Conservation (phyloP, 2,888 invertebrate genomes). For the Lumbricus terrestris region DNA sequence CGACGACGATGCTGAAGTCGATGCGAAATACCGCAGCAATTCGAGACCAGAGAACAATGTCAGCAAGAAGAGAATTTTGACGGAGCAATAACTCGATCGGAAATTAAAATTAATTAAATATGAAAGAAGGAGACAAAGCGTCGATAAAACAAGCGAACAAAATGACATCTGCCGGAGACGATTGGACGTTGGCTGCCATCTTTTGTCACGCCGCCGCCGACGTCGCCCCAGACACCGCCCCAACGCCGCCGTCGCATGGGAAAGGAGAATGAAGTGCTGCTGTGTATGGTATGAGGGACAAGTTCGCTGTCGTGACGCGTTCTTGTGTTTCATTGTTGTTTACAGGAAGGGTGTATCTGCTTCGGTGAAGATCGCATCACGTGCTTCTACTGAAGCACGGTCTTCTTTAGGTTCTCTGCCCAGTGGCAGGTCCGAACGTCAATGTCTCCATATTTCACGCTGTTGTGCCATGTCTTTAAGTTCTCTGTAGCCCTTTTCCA, state of each 20-base stretch:
- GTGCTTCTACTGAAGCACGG: not conserved
- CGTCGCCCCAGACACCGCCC: no score
- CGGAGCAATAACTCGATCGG: not conserved
- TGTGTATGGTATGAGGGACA: not conserved
- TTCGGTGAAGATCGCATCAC: not conserved
- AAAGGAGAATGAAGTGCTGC: not conserved
- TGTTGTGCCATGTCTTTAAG: no score
- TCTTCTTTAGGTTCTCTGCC: no score
- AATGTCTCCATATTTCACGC: no score
- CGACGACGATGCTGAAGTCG: not conserved
- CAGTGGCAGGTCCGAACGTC: no score
- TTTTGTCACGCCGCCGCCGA: not conserved
- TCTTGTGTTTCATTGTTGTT: not conserved
- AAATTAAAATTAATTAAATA: slow-evolving; percentile 3
- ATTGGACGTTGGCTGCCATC: not conserved
- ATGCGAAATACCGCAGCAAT: not conserved
- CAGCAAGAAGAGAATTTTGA: not conserved
- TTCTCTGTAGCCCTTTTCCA: no score
- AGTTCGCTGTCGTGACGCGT: not conserved
- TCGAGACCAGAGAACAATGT: not conserved
- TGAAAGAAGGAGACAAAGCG: not conserved
- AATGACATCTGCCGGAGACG: not conserved
- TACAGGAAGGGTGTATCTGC: no score
- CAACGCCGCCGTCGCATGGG: no score
- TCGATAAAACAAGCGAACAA: not conserved